A percentile compares a stretch with the other conserved stretches of the same genome.
phyloP scores from a whole-genome alignment of 2,797 vertebrate species.

The Bradypodion ventrale region DNA sequence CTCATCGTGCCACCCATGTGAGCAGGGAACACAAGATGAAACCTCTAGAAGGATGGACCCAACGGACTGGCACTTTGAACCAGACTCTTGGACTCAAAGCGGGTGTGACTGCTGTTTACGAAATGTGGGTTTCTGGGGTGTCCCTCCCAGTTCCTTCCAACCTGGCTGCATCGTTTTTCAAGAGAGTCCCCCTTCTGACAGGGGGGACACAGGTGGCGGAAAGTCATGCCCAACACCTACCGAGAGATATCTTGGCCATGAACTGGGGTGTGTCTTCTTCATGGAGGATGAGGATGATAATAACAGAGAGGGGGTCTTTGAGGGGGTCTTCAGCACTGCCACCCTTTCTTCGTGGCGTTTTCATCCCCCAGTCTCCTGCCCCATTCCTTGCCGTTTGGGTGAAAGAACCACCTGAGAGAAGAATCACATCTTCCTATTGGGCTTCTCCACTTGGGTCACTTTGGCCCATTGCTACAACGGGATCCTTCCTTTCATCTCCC shows the following conservation, averaged over 20 bases:
- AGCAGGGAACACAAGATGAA: not conserved
- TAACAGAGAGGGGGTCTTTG: slow-evolving; percentile 15
- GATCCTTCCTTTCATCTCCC: not conserved
- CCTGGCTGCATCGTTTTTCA: not conserved
- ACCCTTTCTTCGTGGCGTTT: not conserved
- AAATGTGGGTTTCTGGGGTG: not conserved
- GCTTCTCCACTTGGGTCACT: slow-evolving; percentile 9
- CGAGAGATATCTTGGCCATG: not conserved
- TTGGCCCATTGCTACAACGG: not conserved
- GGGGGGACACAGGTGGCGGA: not conserved
- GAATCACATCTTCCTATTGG: not conserved
- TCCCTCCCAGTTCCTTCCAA: not conserved
- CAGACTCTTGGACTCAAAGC: not conserved
- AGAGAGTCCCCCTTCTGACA: not conserved
- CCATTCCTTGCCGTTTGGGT: not conserved
- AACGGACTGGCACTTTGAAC: not conserved
- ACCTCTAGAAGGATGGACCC: not conserved
- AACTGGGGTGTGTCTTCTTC: not conserved
- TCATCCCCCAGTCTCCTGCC: not conserved
- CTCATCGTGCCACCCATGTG: slow-evolving; percentile 39
- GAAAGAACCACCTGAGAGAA: not conserved
- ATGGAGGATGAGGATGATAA: not conserved
- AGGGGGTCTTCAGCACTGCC: not conserved
- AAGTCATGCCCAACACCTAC: not conserved
- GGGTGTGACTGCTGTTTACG: not conserved